Conservation (phyloP, 2,113 vertebrate genomes). For the Odocoileus virginianus region DNA sequence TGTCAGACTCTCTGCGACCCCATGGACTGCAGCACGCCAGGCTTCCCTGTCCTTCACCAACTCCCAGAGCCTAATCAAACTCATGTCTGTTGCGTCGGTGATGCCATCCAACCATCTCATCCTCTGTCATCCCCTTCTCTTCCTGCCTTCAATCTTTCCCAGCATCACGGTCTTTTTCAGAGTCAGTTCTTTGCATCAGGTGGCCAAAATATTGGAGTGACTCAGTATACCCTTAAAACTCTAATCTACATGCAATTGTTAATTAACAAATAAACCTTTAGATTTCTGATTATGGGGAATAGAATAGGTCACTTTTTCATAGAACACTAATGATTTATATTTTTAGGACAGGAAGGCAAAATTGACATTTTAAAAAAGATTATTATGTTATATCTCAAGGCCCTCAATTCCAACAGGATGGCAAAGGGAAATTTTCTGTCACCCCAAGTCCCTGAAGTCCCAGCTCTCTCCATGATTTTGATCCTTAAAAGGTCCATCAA, state of each 20-base stretch:
- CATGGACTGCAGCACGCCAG: background rate
- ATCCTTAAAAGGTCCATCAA: background rate
- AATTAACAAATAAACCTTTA: background rate
- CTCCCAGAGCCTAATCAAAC: background rate
- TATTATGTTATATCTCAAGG: background rate
- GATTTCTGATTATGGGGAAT: background rate
- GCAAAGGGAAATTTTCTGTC: background rate
- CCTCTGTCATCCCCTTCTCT: background rate
- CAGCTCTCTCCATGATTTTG: background rate
- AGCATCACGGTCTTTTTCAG: background rate
- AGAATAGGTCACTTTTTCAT: background rate
- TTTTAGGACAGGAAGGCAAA: background rate
- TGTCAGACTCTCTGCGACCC: background rate
- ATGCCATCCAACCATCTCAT: background rate
- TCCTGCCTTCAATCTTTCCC: background rate
- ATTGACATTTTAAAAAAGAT: background rate
- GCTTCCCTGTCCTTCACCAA: background rate
- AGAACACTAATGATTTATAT: background rate
- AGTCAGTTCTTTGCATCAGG: background rate
- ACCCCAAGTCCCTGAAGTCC: background rate
- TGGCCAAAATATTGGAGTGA: background rate
- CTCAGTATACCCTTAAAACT: background rate
- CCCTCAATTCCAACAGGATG: background rate
- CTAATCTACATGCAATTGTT: background rate
- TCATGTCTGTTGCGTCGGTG: accelerated